A percentile compares a stretch with the other conserved stretches of the same genome.
phyloP scores from a whole-genome alignment of 2,888 invertebrate species.

The Apotomis capreana region DNA sequence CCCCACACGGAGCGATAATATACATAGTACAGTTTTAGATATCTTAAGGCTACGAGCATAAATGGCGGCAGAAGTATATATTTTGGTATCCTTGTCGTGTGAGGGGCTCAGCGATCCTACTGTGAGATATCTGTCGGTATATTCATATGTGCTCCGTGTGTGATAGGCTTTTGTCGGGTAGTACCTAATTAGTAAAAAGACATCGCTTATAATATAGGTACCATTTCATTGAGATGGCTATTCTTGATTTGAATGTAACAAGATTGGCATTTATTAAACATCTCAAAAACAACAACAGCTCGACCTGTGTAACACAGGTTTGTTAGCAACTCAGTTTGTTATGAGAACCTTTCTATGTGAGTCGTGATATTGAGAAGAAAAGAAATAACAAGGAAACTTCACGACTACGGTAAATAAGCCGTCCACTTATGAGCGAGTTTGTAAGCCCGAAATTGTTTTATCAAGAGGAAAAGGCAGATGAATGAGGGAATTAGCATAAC shows the following conservation, averaged over 20 bases:
- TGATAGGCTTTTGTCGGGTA: too few relatives aligned
- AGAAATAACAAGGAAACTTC: constrained; percentile 33
- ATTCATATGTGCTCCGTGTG: too few relatives aligned
- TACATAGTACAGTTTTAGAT: too few relatives aligned
- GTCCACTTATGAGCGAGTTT: constrained; percentile 2
- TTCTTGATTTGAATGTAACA: background rate
- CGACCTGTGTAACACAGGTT: background rate
- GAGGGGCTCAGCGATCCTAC: too few relatives aligned
- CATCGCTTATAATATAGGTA: too few relatives aligned
- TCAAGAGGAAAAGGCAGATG: constrained; percentile 17
- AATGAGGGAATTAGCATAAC: constrained; percentile 8
- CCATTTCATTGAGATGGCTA: background rate
- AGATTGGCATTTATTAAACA: background rate
- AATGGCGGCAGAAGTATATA: too few relatives aligned
- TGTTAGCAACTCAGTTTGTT: background rate
- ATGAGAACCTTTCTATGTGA: constrained; percentile 2
- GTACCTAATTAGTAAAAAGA: too few relatives aligned
- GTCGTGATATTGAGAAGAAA: constrained; percentile 14
- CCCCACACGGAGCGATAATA: too few relatives aligned
- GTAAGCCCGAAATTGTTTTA: constrained; percentile 14
- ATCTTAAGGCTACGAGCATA: too few relatives aligned
- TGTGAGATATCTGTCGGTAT: too few relatives aligned
- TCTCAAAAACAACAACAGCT: background rate
- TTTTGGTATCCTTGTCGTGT: too few relatives aligned
- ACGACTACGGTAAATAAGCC: constrained; percentile 10